phyloP scores from a whole-genome alignment of 2,797 vertebrate genomes.

The Pangasius mekongensis region DNA sequence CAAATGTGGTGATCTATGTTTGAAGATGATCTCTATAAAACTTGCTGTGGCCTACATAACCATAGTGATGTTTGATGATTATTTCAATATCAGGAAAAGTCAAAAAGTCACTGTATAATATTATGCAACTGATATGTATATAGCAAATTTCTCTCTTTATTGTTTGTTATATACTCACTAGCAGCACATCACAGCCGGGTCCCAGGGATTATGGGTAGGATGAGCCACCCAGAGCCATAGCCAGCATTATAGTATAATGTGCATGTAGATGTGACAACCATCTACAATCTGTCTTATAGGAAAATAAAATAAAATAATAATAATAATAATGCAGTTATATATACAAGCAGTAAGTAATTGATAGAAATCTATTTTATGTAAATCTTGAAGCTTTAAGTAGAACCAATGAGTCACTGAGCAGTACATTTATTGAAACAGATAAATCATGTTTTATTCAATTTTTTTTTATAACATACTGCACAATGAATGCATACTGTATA shows the following conservation, averaged over 20 bases:
- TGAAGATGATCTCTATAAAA: background rate
- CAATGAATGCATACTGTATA: background rate
- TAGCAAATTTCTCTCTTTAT: background rate
- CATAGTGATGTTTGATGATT: too few species aligned
- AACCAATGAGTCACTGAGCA: background rate
- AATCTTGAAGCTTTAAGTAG: background rate
- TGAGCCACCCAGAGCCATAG: background rate
- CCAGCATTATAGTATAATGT: background rate
- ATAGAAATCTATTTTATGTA: background rate
- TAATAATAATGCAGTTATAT: too few species aligned
- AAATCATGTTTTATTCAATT: background rate
- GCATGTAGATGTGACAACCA: background rate
- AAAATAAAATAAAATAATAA: background rate
- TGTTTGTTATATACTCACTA: background rate
- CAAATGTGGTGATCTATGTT: background rate
- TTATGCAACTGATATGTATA: background rate
- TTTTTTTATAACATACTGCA: background rate
- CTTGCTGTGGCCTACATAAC: background rate
- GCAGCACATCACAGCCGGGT: constrained; percentile 7
- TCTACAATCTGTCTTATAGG: background rate
- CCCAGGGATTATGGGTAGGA: constrained; percentile 6
- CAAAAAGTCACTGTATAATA: background rate
- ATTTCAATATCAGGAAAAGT: background rate
- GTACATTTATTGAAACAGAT: background rate
- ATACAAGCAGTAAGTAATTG: background rate